These are phyloP conservation scores for Osmoderma eremita DNA, from an alignment of 2,888 invertebrate genomes.

Conservation along the genomic window DNA sequence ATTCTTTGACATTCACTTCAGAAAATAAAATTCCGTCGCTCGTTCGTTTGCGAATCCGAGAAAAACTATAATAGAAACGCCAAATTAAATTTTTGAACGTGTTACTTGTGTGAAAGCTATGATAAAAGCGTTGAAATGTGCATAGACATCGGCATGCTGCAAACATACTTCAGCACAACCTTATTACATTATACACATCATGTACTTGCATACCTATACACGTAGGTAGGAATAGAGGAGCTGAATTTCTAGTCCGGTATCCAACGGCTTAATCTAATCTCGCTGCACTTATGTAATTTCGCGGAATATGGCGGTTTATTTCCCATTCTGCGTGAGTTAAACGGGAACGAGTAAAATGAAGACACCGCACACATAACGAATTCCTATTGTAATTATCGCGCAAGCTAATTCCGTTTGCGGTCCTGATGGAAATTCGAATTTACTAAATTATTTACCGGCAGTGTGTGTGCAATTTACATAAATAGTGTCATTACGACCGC, in stretches of 20 bases:
- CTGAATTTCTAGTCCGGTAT: conserved; percentile 9
- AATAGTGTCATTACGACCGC: conserved; percentile 30
- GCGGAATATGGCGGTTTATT: conserved; percentile 17
- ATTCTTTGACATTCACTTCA: no score
- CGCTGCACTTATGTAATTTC: conserved; percentile 9
- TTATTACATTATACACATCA: no score
- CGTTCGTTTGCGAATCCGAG: neutral
- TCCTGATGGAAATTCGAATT: conserved; percentile 31
- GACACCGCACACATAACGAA: conserved; percentile 19
- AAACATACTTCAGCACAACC: neutral
- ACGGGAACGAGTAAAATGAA: conserved; percentile 10
- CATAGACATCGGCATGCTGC: neutral
- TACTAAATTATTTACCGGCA: conserved; percentile 27
- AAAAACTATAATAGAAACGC: neutral
- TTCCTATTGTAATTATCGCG: conserved; percentile 25
- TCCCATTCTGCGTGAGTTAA: conserved; percentile 14
- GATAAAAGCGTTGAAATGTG: conserved; percentile 4
- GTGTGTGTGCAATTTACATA: conserved; percentile 25
- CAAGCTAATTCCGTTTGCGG: conserved; percentile 19
- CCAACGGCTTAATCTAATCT: conserved; percentile 16
- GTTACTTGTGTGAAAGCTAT: neutral
- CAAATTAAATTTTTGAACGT: conserved; percentile 5
- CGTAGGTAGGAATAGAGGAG: neutral
- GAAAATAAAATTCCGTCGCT: no score
- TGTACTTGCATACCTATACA: no score